These are phyloP conservation scores for Trogon surrucura DNA, from an alignment of 2,113 vertebrate species.

Conservation along the genomic window DNA sequence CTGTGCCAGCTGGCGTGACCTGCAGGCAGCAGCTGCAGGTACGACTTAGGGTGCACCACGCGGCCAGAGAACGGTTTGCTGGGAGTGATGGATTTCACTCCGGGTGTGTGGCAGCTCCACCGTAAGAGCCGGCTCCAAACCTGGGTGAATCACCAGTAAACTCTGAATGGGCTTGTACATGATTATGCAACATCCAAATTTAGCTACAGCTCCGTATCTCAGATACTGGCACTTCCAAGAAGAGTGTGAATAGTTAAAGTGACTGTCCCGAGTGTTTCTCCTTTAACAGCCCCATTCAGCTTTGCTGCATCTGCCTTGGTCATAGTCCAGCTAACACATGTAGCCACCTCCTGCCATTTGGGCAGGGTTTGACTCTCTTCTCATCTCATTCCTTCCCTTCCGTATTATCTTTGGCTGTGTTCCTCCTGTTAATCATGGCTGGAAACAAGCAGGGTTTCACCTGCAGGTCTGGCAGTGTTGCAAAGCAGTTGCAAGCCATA, in stretches of 20 bases:
- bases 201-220: not conserved
- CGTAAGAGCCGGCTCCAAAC: not conserved
- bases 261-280: not conserved
- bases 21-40: not conserved
- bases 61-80: not conserved
- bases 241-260: not conserved
- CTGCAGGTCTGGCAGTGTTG: conserved; percentile 39
- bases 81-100: not conserved
- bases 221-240: not conserved
- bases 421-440: not conserved
- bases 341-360: conserved; percentile 19
- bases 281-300: conserved; percentile 4
- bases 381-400: not conserved
- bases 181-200: not conserved
- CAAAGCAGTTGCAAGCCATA: conserved; percentile 12
- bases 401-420: not conserved
- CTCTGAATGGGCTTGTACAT: not conserved
- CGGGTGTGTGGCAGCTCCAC: not conserved
- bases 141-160: not conserved
- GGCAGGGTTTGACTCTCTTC: conserved; percentile 19
- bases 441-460: conserved; percentile 42
- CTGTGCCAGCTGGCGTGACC: not conserved
- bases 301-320: conserved; percentile 37
- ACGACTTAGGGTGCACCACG: not conserved
- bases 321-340: not conserved